Evolutionary conservation across 2,888 invertebrate species (phyloP), one percentile per base, ranked within the genome.

Genomic region (Labia minor): DNA sequence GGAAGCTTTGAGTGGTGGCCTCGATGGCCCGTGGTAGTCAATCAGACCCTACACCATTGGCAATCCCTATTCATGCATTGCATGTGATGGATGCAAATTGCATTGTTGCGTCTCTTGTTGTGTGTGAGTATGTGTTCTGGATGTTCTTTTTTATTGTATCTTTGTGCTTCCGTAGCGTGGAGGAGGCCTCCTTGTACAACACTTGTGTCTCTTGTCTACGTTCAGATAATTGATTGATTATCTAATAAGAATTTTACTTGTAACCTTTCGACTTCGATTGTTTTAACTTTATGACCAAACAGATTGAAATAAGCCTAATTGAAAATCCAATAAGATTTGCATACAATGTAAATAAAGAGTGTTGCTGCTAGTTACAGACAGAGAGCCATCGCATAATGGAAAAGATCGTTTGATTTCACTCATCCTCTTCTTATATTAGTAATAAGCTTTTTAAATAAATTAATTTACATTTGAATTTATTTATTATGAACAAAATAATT

Each of bases 151-250:
- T 49, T 49, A 8, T 49, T 3, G 2, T 49, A 4, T 14, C 49
- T 16, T 49, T 49, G 14, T 49, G 49, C 49, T 49, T 49, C 49
- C 49, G 49, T 49, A 14, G 49, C 49, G 16, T n/a, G 49, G 49
- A 49, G 33, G 6, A 49, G 16, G 49, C 49, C 49, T 49, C 16
- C 49, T 49, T 49, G 49, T 49, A 8, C 49, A 49, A 49, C 49
- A 49, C 49, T 49, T 49, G n/a, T 49, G 14, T 14, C 49, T 49
- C 6, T 49, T 49, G 49, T 49, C 49, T 49, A 14, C 49, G 3
- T 49, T 49, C 49, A 49, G n/a, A 49, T 49, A 49, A 49, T 49
- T 49, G 49, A 49, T 49, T 49, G 49, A 49, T 49, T 49, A 49
- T 49, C 49, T 49, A 49, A 49, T 49, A 49, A 49, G 49, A 49